phyloP scores from a whole-genome alignment of 2,113 vertebrate genomes.

The Hucho hucho region DNA sequence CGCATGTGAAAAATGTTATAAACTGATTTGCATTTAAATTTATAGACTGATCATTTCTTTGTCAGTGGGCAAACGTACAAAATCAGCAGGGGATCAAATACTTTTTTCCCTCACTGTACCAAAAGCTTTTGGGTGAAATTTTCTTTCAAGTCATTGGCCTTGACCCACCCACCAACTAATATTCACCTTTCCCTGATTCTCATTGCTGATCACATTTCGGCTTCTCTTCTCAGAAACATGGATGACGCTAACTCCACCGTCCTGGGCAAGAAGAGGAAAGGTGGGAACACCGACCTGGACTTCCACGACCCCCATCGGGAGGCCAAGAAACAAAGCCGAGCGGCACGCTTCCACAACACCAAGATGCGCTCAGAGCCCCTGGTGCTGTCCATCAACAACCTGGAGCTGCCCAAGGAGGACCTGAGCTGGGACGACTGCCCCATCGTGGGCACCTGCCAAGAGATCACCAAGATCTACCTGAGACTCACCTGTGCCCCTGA shows the following conservation, averaged over 20 bases:
- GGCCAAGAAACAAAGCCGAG: slow-evolving; percentile 87
- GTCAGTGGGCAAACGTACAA: no score
- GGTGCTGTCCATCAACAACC: slow-evolving; percentile 80
- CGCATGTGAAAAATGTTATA: no score
- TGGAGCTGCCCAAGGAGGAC: slow-evolving; percentile 76
- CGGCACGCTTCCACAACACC: slow-evolving; percentile 88
- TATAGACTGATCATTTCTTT: no score
- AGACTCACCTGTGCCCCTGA: slow-evolving; percentile 90
- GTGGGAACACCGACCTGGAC: slow-evolving; percentile 75
- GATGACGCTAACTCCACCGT: slow-evolving; percentile 64
- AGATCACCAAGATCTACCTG: slow-evolving; percentile 87
- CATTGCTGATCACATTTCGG: not conserved
- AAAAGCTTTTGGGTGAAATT: no score
- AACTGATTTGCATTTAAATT: no score
- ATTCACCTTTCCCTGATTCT: no score
- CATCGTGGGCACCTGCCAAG: slow-evolving; percentile 86
- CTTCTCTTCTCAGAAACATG: slow-evolving; percentile 53
- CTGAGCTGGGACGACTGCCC: slow-evolving; percentile 91
- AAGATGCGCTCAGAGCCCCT: slow-evolving; percentile 86
- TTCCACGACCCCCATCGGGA: slow-evolving; percentile 87
- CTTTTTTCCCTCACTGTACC: no score
- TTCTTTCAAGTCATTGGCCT: no score
- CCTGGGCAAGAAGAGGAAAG: slow-evolving; percentile 78
- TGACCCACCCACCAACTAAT: no score
- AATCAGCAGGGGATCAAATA: no score